phyloP scores from a whole-genome alignment of 2,797 vertebrate genomes.

The Molossus molossus region DNA sequence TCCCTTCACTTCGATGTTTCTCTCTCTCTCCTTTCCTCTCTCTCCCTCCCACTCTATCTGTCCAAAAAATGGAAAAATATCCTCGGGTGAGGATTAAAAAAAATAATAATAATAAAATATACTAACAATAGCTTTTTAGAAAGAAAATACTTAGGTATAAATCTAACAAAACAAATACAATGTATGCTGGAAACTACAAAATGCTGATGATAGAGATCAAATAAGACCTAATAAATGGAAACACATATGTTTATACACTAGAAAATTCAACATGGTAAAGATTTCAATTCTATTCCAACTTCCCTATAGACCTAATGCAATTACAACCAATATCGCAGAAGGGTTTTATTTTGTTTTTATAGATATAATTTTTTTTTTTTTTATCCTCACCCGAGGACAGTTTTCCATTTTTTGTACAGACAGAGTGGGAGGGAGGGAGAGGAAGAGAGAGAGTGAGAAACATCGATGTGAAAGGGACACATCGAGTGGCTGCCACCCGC shows the following conservation, averaged over 20 bases:
- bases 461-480: no score
- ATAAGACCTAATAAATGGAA: conserved; percentile 47
- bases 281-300: conserved; percentile 15
- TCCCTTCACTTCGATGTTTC: no score
- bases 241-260: conserved; percentile 20
- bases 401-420: no score
- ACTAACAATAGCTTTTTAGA: not conserved
- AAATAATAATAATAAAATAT: no score
- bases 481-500: no score
- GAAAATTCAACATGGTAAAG: conserved; percentile 45
- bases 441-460: no score
- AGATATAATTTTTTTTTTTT: conserved; percentile 49
- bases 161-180: conserved; percentile 40
- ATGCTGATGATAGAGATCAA: conserved; percentile 11
- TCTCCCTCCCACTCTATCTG: no score
- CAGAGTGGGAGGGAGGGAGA: no score
- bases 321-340: conserved; percentile 64
- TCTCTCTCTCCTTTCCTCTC: no score
- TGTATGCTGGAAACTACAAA: conserved; percentile 35
- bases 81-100: no score
- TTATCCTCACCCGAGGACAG: no score
- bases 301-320: conserved; percentile 52
- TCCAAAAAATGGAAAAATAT: no score
- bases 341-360: not conserved
- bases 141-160: not conserved